phyloP scores from a whole-genome alignment of 2,797 vertebrate species.

The Semotilus atromaculatus region DNA sequence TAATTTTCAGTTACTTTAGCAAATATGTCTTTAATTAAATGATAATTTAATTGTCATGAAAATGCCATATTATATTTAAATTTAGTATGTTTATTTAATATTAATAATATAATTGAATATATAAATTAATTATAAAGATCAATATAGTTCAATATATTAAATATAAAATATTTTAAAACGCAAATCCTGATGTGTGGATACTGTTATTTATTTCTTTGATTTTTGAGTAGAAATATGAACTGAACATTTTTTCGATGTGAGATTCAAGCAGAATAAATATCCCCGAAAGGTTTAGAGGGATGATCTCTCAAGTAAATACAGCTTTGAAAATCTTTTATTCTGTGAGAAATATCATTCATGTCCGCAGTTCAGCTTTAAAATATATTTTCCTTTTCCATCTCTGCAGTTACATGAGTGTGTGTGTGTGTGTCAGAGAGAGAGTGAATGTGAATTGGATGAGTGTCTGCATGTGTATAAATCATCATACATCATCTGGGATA shows the following conservation, averaged over 20 bases:
- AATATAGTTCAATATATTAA: not conserved
- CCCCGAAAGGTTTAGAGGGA: not conserved
- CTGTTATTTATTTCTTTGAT: not conserved
- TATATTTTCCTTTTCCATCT: not conserved
- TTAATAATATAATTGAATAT: too few species aligned
- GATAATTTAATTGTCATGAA: not conserved
- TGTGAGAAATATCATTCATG: not conserved
- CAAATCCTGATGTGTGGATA: not conserved
- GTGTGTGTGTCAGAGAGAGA: not conserved
- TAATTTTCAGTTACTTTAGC: not conserved
- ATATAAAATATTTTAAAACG: not conserved
- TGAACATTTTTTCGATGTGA: not conserved
- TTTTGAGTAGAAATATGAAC: not conserved
- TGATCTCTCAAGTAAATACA: not conserved
- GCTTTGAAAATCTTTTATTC: not conserved
- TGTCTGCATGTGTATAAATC: slow-evolving; percentile 17
- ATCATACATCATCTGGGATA: not conserved
- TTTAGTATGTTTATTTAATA: too few species aligned
- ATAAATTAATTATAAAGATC: too few species aligned
- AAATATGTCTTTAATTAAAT: not conserved
- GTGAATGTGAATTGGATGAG: not conserved
- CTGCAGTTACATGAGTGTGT: not conserved
- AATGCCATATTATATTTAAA: not conserved
- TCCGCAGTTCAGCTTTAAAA: not conserved
- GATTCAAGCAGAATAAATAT: not conserved